Evolutionary conservation across 2,888 invertebrate species (phyloP).

Genomic region (Morpho helenor): DNA sequence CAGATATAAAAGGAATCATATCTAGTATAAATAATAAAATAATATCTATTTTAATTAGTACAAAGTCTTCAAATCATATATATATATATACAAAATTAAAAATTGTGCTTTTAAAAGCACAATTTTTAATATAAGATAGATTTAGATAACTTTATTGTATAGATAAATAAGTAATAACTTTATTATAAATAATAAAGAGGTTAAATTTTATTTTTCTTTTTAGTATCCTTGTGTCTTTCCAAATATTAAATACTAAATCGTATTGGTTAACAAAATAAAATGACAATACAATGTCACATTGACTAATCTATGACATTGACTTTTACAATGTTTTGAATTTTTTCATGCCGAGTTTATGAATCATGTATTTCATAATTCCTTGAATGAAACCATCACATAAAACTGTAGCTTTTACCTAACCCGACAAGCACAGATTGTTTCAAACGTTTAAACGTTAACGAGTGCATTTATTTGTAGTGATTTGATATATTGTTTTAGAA

Average conservation of each 20-base stretch:
- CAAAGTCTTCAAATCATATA: too few relatives aligned
- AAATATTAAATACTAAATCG: neutral
- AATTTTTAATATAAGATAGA: too few relatives aligned
- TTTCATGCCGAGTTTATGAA: constrained; percentile 4
- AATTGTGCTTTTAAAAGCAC: too few relatives aligned
- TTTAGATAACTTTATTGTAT: too few relatives aligned
- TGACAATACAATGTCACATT: neutral
- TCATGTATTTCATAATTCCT: constrained; percentile 25
- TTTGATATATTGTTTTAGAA: constrained; percentile 9
- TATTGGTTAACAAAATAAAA: neutral
- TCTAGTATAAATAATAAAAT: too few relatives aligned
- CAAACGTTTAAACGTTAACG: neutral
- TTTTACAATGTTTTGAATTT: neutral
- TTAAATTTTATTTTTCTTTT: too few relatives aligned
- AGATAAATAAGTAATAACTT: too few relatives aligned
- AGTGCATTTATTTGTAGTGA: neutral
- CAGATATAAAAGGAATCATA: too few relatives aligned
- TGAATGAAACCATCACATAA: constrained; percentile 25
- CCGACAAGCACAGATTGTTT: neutral
- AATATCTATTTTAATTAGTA: too few relatives aligned
- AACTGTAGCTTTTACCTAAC: neutral
- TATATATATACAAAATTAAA: too few relatives aligned
- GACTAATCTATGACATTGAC: neutral
- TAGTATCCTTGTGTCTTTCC: too few relatives aligned
- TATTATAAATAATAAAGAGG: too few relatives aligned